Base-by-base conservation (phyloP, 2,797 vertebrate genomes). In the Gastrophryne carolinensis region DNA sequence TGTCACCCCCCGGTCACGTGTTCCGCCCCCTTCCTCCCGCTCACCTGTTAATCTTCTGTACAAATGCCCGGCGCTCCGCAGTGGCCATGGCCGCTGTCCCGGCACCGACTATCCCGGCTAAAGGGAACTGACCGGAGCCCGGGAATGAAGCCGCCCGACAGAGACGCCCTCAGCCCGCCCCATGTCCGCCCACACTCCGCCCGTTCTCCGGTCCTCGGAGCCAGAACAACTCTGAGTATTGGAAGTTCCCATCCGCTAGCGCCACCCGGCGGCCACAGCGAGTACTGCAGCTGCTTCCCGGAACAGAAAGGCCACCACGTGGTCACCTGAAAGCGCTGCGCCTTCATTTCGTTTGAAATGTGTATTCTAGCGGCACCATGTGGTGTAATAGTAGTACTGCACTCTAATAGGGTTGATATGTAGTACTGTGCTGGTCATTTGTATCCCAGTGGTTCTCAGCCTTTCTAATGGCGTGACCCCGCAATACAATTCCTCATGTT, bases 1-100 rank as follows among this genome's bases (percentile, higher is more conserved):
- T 29, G 24, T 34, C 44, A 44, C 63, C 63, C 27, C 26, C 41
- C 12, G 15, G 39, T 47, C 41, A 47, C 41, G 30, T 61, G 30
- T 10, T 39, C 8, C 10, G 4, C n/a, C 39, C 29, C 29, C 56
- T n/a, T 27, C 1, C 13, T 3, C n/a, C 47, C 5, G 37, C 44
- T 90, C 90, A 96, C 95, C 95, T 93, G 89, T 94, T 96, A 83
- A 95, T 96, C 85, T 94, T 95, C 82, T 94, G 93, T 69, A 94
- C 94, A 82, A 96, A 96, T 78, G 95, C 95, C 85, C 95, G 94
- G 87, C 94, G 90, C 61, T 96, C 95, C 74, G 88, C 85, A 19
- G 93, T 86, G 37, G 92, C 90, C 83, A 92, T 85, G 90, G 91
- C 94, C 74, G 80, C 81, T 34, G 66, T 60, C 81, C 17, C 72